Base-by-base conservation (phyloP, 1,140 invertebrate genomes). In the Macrotrachela quadricornifera region DNA sequence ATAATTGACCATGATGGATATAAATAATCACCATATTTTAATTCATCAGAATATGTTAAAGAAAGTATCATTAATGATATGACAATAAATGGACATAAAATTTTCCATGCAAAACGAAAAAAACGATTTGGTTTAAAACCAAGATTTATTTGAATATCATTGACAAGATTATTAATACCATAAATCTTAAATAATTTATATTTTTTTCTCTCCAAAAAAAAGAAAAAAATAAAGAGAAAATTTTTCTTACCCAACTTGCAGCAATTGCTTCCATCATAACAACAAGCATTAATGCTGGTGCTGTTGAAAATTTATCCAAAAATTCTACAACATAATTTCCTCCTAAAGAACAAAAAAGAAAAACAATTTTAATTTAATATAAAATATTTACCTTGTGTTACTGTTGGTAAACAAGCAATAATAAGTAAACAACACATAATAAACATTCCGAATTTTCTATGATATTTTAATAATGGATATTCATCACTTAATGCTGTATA, bases 261-360 rank as follows among this genome's bases (percentile, higher is more conserved):
- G 53, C 46, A n/a, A 54, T 36, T 36, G 40, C 18, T 54, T 54
- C 46, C 12, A 49, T 40, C 14, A 54, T 49, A 14, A 48, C 53
- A 21, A 49, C 48, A 14, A 49, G n/a, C 53, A 54, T 54, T 39
- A 54, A 16, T 17, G 53, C 46, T 16, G 47, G 47, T 21, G 40
- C 42, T 37, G 53, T 48, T 18, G 53, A 42, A 21, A 49, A 54
- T 18, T 30, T 43, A 21, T 54, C 53, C 18, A 54, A 39, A 54
- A 54, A 49, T 36, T 44, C 37, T 38, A 49, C 46, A 0, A 54
- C 16, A 54, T 54, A 54, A 39, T 49, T 54, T n/a, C 53, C 53
- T n/a, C 46, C 21, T 30, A 30, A 4, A 4, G 21, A 30, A 30
- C 8, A 30, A 30, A 30, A 30, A 8, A 30, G 8, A 8, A 30